Conservation (phyloP, 2,888 invertebrate genomes). For the Rhamnusium bicolor region DNA sequence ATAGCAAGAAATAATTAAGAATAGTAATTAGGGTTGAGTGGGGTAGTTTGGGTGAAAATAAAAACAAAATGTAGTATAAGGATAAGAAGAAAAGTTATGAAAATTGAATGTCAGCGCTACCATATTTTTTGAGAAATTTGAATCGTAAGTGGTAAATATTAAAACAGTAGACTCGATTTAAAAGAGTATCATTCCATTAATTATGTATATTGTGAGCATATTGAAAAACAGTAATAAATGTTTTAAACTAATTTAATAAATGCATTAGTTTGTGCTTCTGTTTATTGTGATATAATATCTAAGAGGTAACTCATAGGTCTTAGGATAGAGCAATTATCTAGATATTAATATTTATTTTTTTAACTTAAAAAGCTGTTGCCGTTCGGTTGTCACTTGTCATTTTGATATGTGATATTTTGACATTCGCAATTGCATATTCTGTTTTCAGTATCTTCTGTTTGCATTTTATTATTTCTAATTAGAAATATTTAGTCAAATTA, state of each 20-base stretch:
- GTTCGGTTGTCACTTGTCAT: no score
- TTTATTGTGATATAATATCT: background rate
- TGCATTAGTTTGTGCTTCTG: background rate
- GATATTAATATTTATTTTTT: background rate
- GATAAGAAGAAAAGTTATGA: background rate
- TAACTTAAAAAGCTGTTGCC: no score
- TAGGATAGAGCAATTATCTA: background rate
- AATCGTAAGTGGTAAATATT: slow-evolving; percentile 17
- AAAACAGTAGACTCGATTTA: background rate
- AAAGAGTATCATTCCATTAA: background rate
- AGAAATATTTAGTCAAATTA: no score
- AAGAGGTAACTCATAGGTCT: background rate
- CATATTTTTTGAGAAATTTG: background rate
- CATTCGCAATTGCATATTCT: no score
- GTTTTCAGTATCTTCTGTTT: no score
- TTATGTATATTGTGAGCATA: background rate
- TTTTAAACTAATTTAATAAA: background rate
- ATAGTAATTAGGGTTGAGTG: background rate
- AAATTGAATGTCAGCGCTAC: background rate
- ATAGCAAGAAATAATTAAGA: background rate
- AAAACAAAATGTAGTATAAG: no score
- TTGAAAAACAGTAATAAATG: background rate
- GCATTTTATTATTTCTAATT: no score
- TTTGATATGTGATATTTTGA: no score
- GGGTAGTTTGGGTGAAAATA: background rate